A percentile compares a stretch with the other conserved stretches of the same genome.
Conservation (phyloP, 2,888 invertebrate genomes). For the Celastrina argiolus region DNA sequence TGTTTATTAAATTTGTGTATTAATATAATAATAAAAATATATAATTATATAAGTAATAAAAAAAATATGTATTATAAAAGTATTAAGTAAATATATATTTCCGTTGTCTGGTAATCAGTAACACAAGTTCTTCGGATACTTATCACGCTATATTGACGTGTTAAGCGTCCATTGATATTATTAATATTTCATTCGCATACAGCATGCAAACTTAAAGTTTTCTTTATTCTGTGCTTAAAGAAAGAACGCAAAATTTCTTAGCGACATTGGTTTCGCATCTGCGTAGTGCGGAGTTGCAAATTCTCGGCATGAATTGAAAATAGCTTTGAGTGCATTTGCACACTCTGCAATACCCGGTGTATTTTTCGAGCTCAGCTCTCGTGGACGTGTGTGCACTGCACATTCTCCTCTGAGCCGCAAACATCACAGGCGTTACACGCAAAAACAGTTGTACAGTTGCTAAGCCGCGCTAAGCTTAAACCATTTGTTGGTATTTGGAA, state of each 20-base stretch:
- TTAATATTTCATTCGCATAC: too few species aligned
- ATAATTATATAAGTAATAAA: too few species aligned
- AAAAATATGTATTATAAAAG: too few species aligned
- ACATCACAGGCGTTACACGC: slow-evolving; percentile 46
- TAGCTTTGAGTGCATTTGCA: slow-evolving; percentile 62
- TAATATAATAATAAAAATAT: too few species aligned
- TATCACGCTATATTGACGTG: too few species aligned
- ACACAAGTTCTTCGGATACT: too few species aligned
- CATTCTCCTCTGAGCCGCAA: slow-evolving; percentile 46
- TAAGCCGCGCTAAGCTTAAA: slow-evolving; percentile 32
- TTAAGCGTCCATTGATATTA: too few species aligned
- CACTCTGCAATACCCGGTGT: slow-evolving; percentile 38
- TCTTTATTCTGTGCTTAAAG: too few species aligned
- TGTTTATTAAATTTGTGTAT: too few species aligned
- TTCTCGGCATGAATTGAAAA: slow-evolving; percentile 67
- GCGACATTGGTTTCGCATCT: slow-evolving; percentile 42
- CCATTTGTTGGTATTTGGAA: slow-evolving; percentile 47
- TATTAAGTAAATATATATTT: too few species aligned
- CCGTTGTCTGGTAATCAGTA: too few species aligned
- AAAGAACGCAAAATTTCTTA: slow-evolving; percentile 3
- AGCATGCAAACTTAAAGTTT: too few species aligned
- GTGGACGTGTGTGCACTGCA: slow-evolving; percentile 46
- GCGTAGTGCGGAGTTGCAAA: slow-evolving; percentile 64
- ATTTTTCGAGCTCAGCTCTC: slow-evolving; percentile 51
- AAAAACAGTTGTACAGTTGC: slow-evolving; percentile 43